phyloP scores from a whole-genome alignment of 2,797 vertebrate genomes.

The Myripristis murdjan region DNA sequence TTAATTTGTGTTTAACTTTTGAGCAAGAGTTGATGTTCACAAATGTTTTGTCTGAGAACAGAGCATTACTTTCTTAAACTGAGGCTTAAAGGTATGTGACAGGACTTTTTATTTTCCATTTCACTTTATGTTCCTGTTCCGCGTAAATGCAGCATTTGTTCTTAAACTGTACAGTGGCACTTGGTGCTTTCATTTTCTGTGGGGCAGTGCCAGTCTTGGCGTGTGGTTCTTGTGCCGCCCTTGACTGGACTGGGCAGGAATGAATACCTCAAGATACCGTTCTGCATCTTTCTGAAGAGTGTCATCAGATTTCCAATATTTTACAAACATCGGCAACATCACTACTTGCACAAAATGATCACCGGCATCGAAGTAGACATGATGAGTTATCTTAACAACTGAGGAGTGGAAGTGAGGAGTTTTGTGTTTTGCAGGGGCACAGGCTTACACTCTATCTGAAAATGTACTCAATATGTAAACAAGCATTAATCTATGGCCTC shows the following conservation, averaged over 20 bases:
- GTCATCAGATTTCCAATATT: background rate
- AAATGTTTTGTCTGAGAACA: no score
- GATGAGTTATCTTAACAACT: no score
- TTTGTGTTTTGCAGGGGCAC: no score
- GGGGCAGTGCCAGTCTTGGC: background rate
- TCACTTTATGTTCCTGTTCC: background rate
- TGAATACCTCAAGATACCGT: background rate
- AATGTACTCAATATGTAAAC: no score
- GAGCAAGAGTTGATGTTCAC: no score
- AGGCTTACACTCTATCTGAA: no score
- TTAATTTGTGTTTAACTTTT: no score
- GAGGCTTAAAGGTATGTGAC: background rate
- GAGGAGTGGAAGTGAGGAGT: no score
- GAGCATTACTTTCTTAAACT: background rate
- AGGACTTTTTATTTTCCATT: background rate
- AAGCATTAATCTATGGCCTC: no score
- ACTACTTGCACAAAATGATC: background rate
- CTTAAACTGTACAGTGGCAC: background rate
- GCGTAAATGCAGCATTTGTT: background rate
- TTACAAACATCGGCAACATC: background rate
- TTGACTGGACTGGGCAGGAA: no score
- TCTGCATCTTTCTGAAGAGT: background rate
- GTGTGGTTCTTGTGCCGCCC: background rate
- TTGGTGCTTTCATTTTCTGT: background rate
- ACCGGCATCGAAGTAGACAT: background rate